These are phyloP conservation scores for Rhamnusium bicolor DNA, from an alignment of 2,888 invertebrate species.

Conservation along the genomic window DNA sequence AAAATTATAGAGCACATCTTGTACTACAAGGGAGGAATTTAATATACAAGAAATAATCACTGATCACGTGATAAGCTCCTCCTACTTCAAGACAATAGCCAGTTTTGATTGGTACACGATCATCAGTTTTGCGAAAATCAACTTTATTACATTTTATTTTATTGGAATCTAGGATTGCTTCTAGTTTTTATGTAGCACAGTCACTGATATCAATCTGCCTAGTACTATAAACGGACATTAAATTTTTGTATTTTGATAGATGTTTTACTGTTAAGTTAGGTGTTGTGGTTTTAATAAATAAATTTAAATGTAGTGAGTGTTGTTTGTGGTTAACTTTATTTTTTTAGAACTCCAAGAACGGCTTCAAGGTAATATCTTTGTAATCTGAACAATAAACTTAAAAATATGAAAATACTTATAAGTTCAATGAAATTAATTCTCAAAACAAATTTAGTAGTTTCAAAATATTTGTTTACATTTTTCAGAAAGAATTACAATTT, in stretches of 20 bases:
- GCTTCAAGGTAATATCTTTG: slow-evolving; percentile 2
- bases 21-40: slow-evolving; percentile 43
- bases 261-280: neutral
- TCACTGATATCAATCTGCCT: neutral
- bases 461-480: too few relatives aligned
- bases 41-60: slow-evolving; percentile 25
- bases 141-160: neutral
- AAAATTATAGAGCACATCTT: slow-evolving; percentile 51
- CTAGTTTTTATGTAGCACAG: neutral
- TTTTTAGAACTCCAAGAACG: neutral
- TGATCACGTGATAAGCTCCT: slow-evolving; percentile 46
- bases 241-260: neutral
- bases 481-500: too few relatives aligned
- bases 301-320: slow-evolving; percentile 24
- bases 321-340: neutral
- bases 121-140: slow-evolving; percentile 34
- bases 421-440: too few relatives aligned
- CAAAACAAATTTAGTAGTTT: too few relatives aligned
- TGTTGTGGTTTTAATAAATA: neutral
- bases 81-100: slow-evolving; percentile 33
- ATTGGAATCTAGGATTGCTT: neutral
- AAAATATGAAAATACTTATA: too few relatives aligned
- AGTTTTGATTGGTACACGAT: slow-evolving; percentile 57
- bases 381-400: too few relatives aligned
- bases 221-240: neutral